phyloP scores from a whole-genome alignment of 2,888 invertebrate genomes.

The Nymphalis urticae region DNA sequence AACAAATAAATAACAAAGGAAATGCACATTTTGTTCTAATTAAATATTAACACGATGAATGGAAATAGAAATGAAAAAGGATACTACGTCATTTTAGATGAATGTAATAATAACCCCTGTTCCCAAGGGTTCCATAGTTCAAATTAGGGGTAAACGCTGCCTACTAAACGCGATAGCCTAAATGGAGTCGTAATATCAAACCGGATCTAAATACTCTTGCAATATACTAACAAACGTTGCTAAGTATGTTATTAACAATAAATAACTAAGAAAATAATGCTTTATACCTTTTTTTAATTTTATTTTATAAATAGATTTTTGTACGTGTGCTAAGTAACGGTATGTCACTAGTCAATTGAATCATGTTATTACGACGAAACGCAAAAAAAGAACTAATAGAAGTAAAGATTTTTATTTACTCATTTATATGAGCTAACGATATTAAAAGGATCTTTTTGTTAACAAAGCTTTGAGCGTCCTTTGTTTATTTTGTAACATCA shows the following conservation, averaged over 20 bases:
- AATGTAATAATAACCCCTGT: slow-evolving; percentile 9
- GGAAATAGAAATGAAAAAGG: not conserved
- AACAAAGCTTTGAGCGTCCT: slow-evolving; percentile 47
- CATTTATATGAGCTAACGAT: slow-evolving; percentile 31
- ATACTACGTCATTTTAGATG: not conserved
- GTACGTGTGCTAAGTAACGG: not conserved
- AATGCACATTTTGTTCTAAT: too few relatives aligned
- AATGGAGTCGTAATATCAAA: slow-evolving; percentile 11
- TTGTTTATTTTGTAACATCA: slow-evolving; percentile 62
- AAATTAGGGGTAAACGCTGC: slow-evolving; percentile 11
- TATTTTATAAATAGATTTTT: not conserved
- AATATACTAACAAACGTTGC: slow-evolving; percentile 2
- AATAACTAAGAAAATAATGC: not conserved
- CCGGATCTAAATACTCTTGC: not conserved
- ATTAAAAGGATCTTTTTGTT: slow-evolving; percentile 37
- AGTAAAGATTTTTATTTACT: slow-evolving; percentile 29
- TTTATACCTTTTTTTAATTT: too few relatives aligned
- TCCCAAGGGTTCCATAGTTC: slow-evolving; percentile 6
- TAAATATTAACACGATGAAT: too few relatives aligned
- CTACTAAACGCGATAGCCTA: slow-evolving; percentile 11
- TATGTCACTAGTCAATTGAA: not conserved
- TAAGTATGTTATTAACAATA: not conserved
- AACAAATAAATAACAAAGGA: too few relatives aligned
- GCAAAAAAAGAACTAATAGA: slow-evolving; percentile 19
- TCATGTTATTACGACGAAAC: not conserved